Evolutionary conservation across 2,797 vertebrate species (phyloP), one percentile per base, ranked within the genome.

Genomic region (Schizopygopsis malacanthus): DNA sequence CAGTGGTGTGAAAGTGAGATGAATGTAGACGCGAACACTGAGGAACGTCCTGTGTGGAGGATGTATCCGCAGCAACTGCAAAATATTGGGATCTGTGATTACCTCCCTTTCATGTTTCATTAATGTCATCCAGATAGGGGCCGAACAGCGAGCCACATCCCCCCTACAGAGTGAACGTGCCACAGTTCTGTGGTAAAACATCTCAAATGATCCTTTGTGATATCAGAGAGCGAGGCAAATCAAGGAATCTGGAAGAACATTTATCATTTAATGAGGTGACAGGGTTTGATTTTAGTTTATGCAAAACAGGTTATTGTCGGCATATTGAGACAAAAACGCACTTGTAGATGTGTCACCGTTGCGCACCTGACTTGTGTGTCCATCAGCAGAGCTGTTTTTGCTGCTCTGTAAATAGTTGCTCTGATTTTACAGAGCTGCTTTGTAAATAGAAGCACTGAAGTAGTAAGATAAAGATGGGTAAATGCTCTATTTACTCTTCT

Each of bases 41-140:
- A 80, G 70, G 82, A 82, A 79, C 82, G 41, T 69, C 59, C 61
- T 4, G 33, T 43, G 67, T 70, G 28, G n/a, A 90, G 91, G 89
- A 92, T 86, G 85, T 91, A 91, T 93, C 91, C 88, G 89, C 90
- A 91, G 91, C 90, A 84, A 88, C 86, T 90, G 89, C 93, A 91
- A 93, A 95, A 94, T 93, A 94, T 92, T 94, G 92, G 91, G 93
- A 95, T 94, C 91, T 93, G 92, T 92, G 92, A 95, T 94, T 93
- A 94, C 93, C 93, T 91, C 85, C 88, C 87, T 90, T 92, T 94
- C 93, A 93, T 90, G 89, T 94, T 92, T 93, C 91, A 94, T 94
- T 94, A 94, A 93, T 92, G 93, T 95, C 93, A 93, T 71, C 88
- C 90, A 86, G 89, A 92, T 89, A 88, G 86, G 91, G 89, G 81